A percentile compares a stretch with the other conserved stretches of the same genome.
Evolutionary conservation across 2,888 invertebrate genomes (phyloP).

Genomic region (Charanyca ferruginea): DNA sequence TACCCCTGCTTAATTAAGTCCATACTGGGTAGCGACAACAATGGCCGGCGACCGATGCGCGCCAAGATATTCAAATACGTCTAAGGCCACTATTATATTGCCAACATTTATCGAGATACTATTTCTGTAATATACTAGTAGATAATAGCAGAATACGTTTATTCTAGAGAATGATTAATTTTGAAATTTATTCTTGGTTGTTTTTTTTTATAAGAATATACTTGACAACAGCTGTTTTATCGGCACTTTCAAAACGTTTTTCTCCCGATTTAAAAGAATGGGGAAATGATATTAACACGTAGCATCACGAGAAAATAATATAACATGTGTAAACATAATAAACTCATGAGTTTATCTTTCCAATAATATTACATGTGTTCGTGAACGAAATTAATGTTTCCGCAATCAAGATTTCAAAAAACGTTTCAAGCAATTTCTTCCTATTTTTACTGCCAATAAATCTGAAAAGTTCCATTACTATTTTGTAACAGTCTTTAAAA

Average conservation of each 20-base stretch:
- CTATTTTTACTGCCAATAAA: slow-evolving; percentile 53
- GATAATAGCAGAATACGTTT: slow-evolving; percentile 56
- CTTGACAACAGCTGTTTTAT: background rate
- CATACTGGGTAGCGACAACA: slow-evolving; percentile 89
- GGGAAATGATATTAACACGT: slow-evolving; percentile 24
- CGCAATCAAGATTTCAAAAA: slow-evolving; percentile 50
- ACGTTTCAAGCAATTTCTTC: slow-evolving; percentile 10
- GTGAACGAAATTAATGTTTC: slow-evolving; percentile 56
- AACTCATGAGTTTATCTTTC: slow-evolving; percentile 38
- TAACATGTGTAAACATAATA: slow-evolving; percentile 33
- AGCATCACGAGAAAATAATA: slow-evolving; percentile 23
- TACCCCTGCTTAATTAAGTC: slow-evolving; percentile 89
- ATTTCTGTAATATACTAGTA: slow-evolving; percentile 61
- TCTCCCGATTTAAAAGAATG: slow-evolving; percentile 24
- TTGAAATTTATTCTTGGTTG: slow-evolving; percentile 8
- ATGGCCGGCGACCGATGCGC: slow-evolving; percentile 87
- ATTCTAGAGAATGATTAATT: slow-evolving; percentile 52
- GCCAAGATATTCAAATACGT: slow-evolving; percentile 90
- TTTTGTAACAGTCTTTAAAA: slow-evolving; percentile 56
- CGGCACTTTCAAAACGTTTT: slow-evolving; percentile 3
- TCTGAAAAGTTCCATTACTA: slow-evolving; percentile 46
- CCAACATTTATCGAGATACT: slow-evolving; percentile 79
- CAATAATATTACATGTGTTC: slow-evolving; percentile 20
- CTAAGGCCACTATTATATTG: slow-evolving; percentile 87
- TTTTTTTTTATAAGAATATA: slow-evolving; percentile 3